Percentiles rank a stretch among this genome's conserved stretches.
Evolutionary conservation across 1,140 invertebrate species (phyloP).

Genomic region (Laupala kohalensis): DNA sequence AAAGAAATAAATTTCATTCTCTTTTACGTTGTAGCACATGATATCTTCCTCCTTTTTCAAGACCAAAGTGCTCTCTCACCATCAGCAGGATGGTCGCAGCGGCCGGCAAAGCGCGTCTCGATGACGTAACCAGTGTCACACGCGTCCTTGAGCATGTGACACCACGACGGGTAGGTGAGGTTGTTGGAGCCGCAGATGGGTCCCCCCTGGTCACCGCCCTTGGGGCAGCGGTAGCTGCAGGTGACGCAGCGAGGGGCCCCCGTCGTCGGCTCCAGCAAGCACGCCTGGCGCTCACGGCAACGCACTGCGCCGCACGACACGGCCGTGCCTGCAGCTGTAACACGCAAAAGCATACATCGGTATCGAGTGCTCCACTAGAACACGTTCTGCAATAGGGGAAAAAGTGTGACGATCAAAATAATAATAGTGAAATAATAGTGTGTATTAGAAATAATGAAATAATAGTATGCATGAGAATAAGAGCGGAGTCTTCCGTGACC

Average conservation of each 20-base stretch:
- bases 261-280: constrained; percentile 54
- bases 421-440: too few relatives aligned
- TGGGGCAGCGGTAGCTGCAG: constrained; percentile 44
- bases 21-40: too few relatives aligned
- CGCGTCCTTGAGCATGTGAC: constrained; percentile 70
- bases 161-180: constrained; percentile 73
- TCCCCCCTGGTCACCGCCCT: constrained; percentile 18
- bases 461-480: too few relatives aligned
- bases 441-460: too few relatives aligned
- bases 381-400: background rate
- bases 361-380: background rate
- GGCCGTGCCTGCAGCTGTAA: constrained; percentile 28
- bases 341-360: background rate
- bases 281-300: constrained; percentile 60
- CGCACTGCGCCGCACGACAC: constrained; percentile 59
- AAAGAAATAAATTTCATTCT: too few relatives aligned
- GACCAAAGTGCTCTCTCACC: background rate
- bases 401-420: too few relatives aligned
- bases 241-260: constrained; percentile 63
- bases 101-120: constrained; percentile 57
- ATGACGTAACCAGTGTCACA: constrained; percentile 68
- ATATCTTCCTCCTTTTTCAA: background rate
- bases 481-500: too few relatives aligned
- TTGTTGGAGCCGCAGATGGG: constrained; percentile 70
- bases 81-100: constrained; percentile 30